These are phyloP conservation scores for Andricus curvator DNA, from an alignment of 2,888 invertebrate species.

Conservation along the genomic window DNA sequence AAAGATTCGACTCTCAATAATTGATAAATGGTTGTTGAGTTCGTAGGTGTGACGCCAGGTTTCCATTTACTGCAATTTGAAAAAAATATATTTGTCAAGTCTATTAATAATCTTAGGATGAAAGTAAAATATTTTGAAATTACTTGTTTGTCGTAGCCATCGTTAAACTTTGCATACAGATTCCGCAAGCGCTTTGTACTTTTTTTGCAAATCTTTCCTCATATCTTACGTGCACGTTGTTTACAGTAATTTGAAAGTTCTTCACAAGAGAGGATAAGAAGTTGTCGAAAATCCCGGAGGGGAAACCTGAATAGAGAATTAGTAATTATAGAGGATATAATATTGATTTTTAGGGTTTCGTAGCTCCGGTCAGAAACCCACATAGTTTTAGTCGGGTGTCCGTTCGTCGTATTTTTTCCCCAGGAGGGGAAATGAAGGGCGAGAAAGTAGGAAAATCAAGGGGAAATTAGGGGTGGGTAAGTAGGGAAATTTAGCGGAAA, in stretches of 20 bases:
- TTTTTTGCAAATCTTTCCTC: constrained; percentile 86
- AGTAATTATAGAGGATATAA: constrained; percentile 18
- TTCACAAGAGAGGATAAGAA: constrained; percentile 88
- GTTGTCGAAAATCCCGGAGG: constrained; percentile 85
- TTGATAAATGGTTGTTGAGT: constrained; percentile 84
- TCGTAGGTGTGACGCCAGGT: constrained; percentile 82
- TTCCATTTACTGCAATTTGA: constrained; percentile 86
- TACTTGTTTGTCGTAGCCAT: constrained; percentile 90
- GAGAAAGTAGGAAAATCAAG: too few relatives aligned
- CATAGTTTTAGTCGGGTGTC: too few relatives aligned
- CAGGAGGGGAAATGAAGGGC: too few relatives aligned
- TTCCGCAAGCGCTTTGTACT: constrained; percentile 86
- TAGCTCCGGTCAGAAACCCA: too few relatives aligned
- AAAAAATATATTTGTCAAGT: neutral
- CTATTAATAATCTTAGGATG: neutral
- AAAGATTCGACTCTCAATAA: constrained; percentile 88
- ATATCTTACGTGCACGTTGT: constrained; percentile 89
- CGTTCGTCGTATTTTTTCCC: too few relatives aligned
- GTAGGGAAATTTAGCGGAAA: too few relatives aligned
- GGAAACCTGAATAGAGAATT: constrained; percentile 79
- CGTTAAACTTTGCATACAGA: constrained; percentile 88
- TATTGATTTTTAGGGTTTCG: neutral
- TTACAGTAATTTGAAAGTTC: constrained; percentile 88
- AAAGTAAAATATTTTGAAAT: constrained; percentile 51
- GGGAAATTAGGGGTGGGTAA: too few relatives aligned